Base-by-base conservation (phyloP, 2,888 invertebrate genomes). In the Serrognathus titanus region DNA sequence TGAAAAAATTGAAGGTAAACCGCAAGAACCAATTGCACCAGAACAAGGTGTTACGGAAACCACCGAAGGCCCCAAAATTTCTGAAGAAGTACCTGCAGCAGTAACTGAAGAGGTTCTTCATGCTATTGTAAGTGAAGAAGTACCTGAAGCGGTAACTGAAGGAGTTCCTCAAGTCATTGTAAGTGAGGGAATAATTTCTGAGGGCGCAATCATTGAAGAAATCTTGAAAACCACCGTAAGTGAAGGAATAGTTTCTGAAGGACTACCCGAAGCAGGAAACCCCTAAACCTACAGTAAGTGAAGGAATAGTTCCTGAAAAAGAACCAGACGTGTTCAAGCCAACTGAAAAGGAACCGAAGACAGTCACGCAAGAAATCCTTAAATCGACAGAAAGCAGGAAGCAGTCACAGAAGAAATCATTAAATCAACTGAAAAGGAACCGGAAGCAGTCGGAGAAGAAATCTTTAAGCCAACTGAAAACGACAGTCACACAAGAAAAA, bases 331-430 rank as follows among this genome's bases (percentile, higher is more conserved):
- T 13, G 12, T 20, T 3, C 12, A 39, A 55, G 11, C 12, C 43
- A 3, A 5, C 53, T n/a, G 53, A 31, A 41, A 46, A 49, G n/a
- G 47, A 45, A 45, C 10, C 16, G 4, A 16, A 45, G 13, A 13
- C 5, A 12, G 51, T 38, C 36, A 59, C 53, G 40, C 48, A 41
- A 38, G 51, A 46, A 36, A 53, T n/a, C 48, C 48, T 43, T 43
- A 51, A 53, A 51, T 55, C 48, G 52, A 53, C 52, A n/a, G 57
- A 48, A 43, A 51, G 40, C 49, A 49, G 52, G 58, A 60, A 51
- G 41, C 46, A 12, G 16, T 20, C 40, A 11, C 24, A 13, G 2
- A 24, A 40, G 8, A 51, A 47, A 24, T 38, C 46, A 12, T 10
- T 13, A 40, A 48, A 51, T 38, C 53, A 7, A 31, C 24, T 31